Evolutionary conservation across 2,797 vertebrate genomes (phyloP), one percentile per base, ranked within the genome.

Genomic region (Limnodromus scolopaceus): DNA sequence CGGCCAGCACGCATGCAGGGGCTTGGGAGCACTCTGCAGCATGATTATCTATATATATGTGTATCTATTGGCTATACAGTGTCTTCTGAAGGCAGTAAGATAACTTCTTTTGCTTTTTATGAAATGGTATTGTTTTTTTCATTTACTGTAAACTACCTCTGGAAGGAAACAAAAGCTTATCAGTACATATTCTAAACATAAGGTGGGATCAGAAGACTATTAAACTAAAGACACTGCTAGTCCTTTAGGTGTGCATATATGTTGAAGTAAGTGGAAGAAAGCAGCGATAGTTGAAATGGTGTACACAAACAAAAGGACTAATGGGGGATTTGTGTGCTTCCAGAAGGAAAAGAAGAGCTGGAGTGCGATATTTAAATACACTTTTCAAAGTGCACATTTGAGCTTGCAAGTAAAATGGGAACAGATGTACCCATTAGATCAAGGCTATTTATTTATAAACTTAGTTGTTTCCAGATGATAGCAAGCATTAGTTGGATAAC

Each of bases 341-440:
- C 45, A 74, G 76, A 79, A 85, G 60, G 34, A 78, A 82, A 88
- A 70, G 41, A 69, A 34, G 32, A 90, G 11, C 30, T n/a, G 9
- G 30, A 86, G n/a, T 72, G 46, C 57, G 61, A 28, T 93, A 91
- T 63, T 93, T 95, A 78, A 96, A 65, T 61, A 95, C 66, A 90
- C 74, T 77, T 86, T 86, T 69, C 38, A 58, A 93, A 94, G 58
- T 82, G 65, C 65, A 49, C 66, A 22, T 89, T 84, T 79, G 70
- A 84, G 70, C 45, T 93, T 90, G 41, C 16, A 30, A 84, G 41
- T 72, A 23, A 71, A 88, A 93, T 43, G 63, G 68, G 53, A 92
- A 95, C 90, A 95, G 93, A 70, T 88, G 90, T 39, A 57, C 69
- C 41, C 65, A 34, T 69, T 89, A 4, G 30, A 92, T 82, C 45